These are phyloP conservation scores for Drosophila bifasciata DNA, from an alignment of 1,140 invertebrate genomes.

Conservation along the genomic window DNA sequence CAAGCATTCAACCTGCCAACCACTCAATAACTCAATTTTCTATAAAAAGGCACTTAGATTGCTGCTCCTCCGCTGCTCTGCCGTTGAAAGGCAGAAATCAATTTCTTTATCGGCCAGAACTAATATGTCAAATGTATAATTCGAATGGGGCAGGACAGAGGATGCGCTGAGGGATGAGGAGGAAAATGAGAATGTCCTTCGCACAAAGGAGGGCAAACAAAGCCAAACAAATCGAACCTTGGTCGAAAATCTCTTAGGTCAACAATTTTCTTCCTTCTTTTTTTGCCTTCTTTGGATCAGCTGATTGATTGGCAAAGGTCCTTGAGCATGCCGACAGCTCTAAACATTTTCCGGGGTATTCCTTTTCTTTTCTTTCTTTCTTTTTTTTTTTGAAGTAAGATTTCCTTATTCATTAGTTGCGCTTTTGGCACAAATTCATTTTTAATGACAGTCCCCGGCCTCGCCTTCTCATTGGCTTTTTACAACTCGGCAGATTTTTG, in stretches of 20 bases:
- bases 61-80: constrained; percentile 7
- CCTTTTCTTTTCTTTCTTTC: no score
- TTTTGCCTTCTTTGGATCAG: constrained; percentile 8
- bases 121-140: constrained; percentile 82
- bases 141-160: constrained; percentile 15
- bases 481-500: constrained; percentile 46
- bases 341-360: constrained; percentile 9
- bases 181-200: neutral
- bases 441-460: constrained; percentile 64
- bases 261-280: constrained; percentile 10
- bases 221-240: constrained; percentile 20
- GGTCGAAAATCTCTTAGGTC: constrained; percentile 45
- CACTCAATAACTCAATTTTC: constrained; percentile 69
- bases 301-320: constrained; percentile 50
- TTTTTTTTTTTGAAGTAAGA: constrained; percentile 26
- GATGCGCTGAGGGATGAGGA: no score
- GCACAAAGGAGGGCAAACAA: constrained; percentile 52
- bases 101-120: constrained; percentile 77
- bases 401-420: constrained; percentile 80
- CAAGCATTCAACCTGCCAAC: constrained; percentile 45
- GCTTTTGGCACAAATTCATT: constrained; percentile 78
- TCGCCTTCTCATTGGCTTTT: constrained; percentile 18
- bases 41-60: constrained; percentile 40
- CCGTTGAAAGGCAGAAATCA: constrained; percentile 75
- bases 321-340: constrained; percentile 4